Conservation (phyloP, 2,888 invertebrate species). For the Beris chalybata region DNA sequence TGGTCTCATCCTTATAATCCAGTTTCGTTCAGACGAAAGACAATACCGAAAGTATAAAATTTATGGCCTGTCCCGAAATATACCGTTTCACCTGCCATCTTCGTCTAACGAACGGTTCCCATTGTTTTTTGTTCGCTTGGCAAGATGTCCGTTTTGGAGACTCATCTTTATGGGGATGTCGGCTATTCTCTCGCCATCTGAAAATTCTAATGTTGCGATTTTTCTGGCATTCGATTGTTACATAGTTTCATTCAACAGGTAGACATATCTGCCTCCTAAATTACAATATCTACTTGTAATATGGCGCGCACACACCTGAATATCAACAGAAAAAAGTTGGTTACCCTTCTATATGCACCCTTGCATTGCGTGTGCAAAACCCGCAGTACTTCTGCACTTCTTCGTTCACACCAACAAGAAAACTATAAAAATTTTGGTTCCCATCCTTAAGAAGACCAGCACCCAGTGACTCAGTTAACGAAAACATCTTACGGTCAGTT, state of each 20-base stretch:
- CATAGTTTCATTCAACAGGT: too few relatives aligned
- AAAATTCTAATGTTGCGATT: too few relatives aligned
- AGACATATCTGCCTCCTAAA: too few relatives aligned
- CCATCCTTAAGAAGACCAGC: conserved; percentile 15
- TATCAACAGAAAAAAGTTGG: too few relatives aligned
- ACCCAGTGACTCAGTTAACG: conserved; percentile 9
- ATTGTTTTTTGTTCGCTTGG: conserved; percentile 20
- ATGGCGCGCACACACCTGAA: too few relatives aligned
- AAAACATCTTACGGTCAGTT: conserved; percentile 17
- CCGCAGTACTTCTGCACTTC: neutral
- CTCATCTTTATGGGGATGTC: too few relatives aligned
- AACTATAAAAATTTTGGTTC: conserved; percentile 16
- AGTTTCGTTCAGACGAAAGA: conserved; percentile 27
- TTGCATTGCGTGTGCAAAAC: conserved; percentile 24
- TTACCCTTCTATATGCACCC: conserved; percentile 2
- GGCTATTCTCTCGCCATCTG: too few relatives aligned
- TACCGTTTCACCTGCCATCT: conserved; percentile 38
- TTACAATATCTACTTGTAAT: too few relatives aligned
- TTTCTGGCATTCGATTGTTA: too few relatives aligned
- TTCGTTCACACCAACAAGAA: neutral
- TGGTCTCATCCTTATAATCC: conserved; percentile 27
- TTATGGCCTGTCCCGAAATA: conserved; percentile 36
- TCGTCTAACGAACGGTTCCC: conserved; percentile 31
- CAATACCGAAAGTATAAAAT: conserved; percentile 37
- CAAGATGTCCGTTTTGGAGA: too few relatives aligned